A percentile compares a stretch with the other conserved stretches of the same genome.
phyloP scores from a whole-genome alignment of 2,797 vertebrate species.

The Mormyrops boulengeri region DNA sequence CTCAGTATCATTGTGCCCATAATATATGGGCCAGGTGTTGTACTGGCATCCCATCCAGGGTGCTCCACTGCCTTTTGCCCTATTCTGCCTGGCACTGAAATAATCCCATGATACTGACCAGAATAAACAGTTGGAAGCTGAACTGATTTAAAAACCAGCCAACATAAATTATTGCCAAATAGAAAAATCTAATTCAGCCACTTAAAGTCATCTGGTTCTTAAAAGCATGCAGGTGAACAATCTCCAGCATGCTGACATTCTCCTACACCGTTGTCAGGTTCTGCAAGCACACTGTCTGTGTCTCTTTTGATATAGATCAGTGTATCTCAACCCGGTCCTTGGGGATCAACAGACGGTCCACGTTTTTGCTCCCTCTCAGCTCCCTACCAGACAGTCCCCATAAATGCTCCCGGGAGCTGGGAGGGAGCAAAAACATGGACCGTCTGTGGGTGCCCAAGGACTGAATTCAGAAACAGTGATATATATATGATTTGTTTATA shows the following conservation, averaged over 20 bases:
- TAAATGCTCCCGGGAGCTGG: neutral
- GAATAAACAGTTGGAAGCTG: slow-evolving; percentile 1
- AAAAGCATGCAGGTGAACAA: neutral
- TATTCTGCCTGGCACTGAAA: neutral
- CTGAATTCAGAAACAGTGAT: neutral
- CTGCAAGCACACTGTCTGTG: neutral
- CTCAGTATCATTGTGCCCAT: neutral
- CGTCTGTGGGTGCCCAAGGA: neutral
- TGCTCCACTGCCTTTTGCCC: neutral
- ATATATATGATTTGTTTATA: neutral
- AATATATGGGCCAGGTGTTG: neutral
- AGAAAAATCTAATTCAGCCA: neutral
- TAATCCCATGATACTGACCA: slow-evolving; percentile 1
- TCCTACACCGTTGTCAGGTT: neutral
- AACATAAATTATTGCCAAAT: slow-evolving; percentile 6
- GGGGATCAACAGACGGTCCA: neutral
- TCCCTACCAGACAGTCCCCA: neutral
- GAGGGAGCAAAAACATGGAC: neutral
- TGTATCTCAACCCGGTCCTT: neutral
- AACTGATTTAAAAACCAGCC: neutral
- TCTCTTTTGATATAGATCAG: neutral
- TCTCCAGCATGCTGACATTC: neutral
- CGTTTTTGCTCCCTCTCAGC: neutral
- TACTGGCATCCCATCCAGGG: neutral
- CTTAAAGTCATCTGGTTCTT: neutral